A percentile compares a stretch with the other conserved stretches of the same genome.
These are phyloP conservation scores for Drosophila kuntzei DNA, from an alignment of 2,888 invertebrate genomes.

Conservation along the genomic window DNA sequence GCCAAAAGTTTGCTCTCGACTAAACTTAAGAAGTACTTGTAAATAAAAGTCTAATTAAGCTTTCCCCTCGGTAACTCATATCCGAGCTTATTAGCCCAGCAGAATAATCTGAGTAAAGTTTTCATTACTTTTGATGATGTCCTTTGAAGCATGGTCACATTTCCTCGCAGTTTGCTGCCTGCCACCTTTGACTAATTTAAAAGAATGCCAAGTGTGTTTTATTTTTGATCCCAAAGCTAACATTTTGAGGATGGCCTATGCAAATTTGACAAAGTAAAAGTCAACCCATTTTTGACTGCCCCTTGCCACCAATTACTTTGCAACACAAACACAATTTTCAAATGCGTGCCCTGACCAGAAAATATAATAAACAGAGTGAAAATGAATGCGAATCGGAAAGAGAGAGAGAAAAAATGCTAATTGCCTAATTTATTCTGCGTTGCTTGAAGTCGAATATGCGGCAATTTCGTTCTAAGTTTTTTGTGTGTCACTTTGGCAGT, in stretches of 20 bases:
- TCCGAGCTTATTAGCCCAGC: constrained; percentile 30
- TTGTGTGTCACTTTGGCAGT: constrained; percentile 44
- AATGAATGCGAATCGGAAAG: not conserved
- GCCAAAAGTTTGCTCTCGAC: constrained; percentile 3
- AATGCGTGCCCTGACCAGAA: constrained; percentile 21
- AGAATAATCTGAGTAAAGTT: constrained; percentile 26
- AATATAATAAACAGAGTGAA: constrained; percentile 14
- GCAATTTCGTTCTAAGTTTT: constrained; percentile 27
- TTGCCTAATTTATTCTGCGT: constrained; percentile 72
- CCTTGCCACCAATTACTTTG: constrained; percentile 12
- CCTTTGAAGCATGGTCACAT: constrained; percentile 39
- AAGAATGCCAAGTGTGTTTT: constrained; percentile 25
- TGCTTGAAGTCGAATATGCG: constrained; percentile 30
- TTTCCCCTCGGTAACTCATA: constrained; percentile 4
- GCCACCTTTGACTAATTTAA: constrained; percentile 43
- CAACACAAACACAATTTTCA: constrained; percentile 45
- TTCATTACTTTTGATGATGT: constrained; percentile 52
- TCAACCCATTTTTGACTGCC: constrained; percentile 33
- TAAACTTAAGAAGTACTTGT: not conserved
- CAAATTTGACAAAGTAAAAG: constrained; percentile 43
- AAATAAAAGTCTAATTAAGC: constrained; percentile 33
- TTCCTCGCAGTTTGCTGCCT: constrained; percentile 28
- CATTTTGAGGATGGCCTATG: constrained; percentile 44
- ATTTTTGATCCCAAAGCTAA: constrained; percentile 32
- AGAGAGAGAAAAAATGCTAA: constrained; percentile 59